phyloP scores from a whole-genome alignment of 1,140 invertebrate species.

The Drosophila willistoni region DNA sequence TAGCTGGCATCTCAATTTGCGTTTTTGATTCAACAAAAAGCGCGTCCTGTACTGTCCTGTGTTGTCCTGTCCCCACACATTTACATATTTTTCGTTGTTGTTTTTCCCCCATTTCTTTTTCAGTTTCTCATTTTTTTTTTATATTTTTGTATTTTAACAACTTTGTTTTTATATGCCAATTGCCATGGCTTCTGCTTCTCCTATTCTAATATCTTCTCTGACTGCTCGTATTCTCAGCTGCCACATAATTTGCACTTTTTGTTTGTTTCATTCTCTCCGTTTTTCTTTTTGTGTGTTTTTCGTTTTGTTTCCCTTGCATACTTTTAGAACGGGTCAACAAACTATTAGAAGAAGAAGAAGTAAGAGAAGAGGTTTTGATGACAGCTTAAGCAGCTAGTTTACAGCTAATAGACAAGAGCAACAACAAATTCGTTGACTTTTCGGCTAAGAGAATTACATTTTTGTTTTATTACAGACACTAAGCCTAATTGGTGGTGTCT shows the following conservation, averaged over 20 bases:
- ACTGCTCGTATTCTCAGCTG: constrained; percentile 22
- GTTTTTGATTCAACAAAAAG: constrained; percentile 25
- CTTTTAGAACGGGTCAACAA: constrained; percentile 50
- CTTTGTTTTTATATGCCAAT: constrained; percentile 61
- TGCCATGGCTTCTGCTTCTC: constrained; percentile 19
- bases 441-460: neutral
- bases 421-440: constrained; percentile 5
- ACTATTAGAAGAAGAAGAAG: constrained; percentile 21
- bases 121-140: constrained; percentile 5
- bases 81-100: constrained; percentile 56
- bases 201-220: neutral
- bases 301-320: neutral
- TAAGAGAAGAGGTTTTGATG: constrained; percentile 7
- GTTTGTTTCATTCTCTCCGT: constrained; percentile 33
- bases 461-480: constrained; percentile 35
- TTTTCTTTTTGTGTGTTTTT: neutral
- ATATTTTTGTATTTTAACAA: constrained; percentile 65
- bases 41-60: neutral
- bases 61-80: neutral
- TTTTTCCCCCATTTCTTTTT: constrained; percentile 21
- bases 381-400: constrained; percentile 44
- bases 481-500: constrained; percentile 21
- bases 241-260: constrained; percentile 64
- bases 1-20: constrained; percentile 60
- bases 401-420: constrained; percentile 21